Percentiles rank a stretch among this genome's conserved stretches.
These are phyloP conservation scores for Cylindroiulus punctatus DNA, from an alignment of 2,888 invertebrate genomes.

Conservation along the genomic window DNA sequence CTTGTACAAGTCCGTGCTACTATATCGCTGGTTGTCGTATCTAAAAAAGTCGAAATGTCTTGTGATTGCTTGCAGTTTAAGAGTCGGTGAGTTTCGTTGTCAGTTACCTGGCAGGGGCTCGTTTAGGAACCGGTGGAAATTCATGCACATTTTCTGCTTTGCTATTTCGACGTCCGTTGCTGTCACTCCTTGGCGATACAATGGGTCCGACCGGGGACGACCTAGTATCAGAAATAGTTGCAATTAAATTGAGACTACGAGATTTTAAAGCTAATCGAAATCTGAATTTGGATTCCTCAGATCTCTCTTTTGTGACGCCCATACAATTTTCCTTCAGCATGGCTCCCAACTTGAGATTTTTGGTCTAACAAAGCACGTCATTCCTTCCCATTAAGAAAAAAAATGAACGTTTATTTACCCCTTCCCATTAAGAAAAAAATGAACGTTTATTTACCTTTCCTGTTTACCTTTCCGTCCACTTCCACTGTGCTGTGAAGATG, in stretches of 20 bases:
- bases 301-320: too few species aligned
- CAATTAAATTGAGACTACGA: too few species aligned
- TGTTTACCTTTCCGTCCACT: not conserved
- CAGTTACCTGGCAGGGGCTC: slow-evolving; percentile 19
- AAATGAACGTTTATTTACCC: not conserved
- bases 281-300: too few species aligned
- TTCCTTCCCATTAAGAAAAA: not conserved
- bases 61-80: not conserved
- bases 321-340: too few species aligned
- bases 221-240: not conserved
- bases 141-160: not conserved
- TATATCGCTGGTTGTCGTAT: slow-evolving; percentile 71
- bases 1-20: slow-evolving; percentile 78
- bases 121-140: not conserved
- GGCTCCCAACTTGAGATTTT: too few species aligned
- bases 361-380: too few species aligned
- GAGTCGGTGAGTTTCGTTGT: not conserved
- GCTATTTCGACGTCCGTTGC: slow-evolving; percentile 25
- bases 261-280: too few species aligned
- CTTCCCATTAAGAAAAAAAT: not conserved
- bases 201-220: slow-evolving; percentile 21
- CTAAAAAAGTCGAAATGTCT: not conserved
- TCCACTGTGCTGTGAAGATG: slow-evolving; percentile 28
- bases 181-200: slow-evolving; percentile 33
- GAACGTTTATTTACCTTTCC: not conserved